phyloP scores from a whole-genome alignment of 1,140 invertebrate species.

The Sminthurinus signatus region DNA sequence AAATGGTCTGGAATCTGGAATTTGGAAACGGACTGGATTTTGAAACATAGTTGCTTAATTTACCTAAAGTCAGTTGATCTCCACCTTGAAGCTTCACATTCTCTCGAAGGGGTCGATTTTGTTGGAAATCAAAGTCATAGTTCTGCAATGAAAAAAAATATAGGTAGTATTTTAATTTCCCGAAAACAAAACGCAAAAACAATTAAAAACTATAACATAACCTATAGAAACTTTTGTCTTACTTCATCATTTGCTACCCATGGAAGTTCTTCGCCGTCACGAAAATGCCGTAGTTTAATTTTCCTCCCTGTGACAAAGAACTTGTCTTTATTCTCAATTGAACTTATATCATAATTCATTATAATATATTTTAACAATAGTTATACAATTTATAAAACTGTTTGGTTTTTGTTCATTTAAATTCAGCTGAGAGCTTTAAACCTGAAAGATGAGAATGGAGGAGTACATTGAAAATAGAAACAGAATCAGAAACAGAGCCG shows the following conservation, averaged over 20 bases:
- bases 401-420: too few relatives aligned
- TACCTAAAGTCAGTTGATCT: conserved; percentile 20
- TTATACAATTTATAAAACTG: too few relatives aligned
- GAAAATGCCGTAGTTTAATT: conserved; percentile 57
- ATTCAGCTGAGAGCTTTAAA: too few relatives aligned
- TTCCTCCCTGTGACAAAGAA: conserved; percentile 54
- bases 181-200: too few relatives aligned
- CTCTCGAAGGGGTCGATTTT: conserved; percentile 13
- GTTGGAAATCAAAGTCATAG: conserved; percentile 61
- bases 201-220: too few relatives aligned
- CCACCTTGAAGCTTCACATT: conserved; percentile 13
- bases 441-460: conserved; percentile 29
- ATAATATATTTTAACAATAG: too few relatives aligned
- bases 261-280: conserved; percentile 55
- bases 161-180: too few relatives aligned
- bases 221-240: too few relatives aligned
- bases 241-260: conserved; percentile 59
- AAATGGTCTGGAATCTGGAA: neutral
- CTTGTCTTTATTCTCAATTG: too few relatives aligned
- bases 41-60: neutral
- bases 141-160: too few relatives aligned
- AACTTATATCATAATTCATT: too few relatives aligned
- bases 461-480: conserved; percentile 24
- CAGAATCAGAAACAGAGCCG: too few relatives aligned
- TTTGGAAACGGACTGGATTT: neutral